A percentile compares a stretch with the other conserved stretches of the same genome.
phyloP scores from a whole-genome alignment of 1,140 invertebrate species.

The Antheraea mylitta region DNA sequence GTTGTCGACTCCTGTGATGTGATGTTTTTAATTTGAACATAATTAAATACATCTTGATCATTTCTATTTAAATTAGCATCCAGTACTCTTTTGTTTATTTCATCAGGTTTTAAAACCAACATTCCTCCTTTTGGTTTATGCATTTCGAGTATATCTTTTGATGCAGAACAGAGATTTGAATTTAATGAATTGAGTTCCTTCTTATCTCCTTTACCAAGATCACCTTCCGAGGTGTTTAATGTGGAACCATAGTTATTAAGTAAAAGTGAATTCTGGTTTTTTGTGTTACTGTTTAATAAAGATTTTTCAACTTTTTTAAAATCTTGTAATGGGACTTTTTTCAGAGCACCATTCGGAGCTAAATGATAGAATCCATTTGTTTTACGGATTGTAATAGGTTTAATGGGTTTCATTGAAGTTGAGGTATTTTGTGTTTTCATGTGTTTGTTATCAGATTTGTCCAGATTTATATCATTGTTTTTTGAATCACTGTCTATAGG shows the following conservation, averaged over 20 bases:
- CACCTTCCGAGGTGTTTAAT: neutral
- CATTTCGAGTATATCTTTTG: neutral
- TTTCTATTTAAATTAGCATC: constrained; percentile 13
- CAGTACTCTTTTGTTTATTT: constrained; percentile 61
- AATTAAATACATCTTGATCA: too few relatives aligned
- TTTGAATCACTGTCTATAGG: constrained; percentile 8
- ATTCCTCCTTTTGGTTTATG: constrained; percentile 35
- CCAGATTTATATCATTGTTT: neutral
- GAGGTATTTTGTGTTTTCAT: neutral
- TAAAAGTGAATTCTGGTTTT: neutral
- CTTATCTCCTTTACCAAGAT: neutral
- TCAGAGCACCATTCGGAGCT: constrained; percentile 33
- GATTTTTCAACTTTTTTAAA: neutral
- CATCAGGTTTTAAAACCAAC: constrained; percentile 67
- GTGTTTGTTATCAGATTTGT: neutral
- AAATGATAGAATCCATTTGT: constrained; percentile 52
- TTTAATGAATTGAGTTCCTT: neutral
- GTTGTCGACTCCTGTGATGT: neutral
- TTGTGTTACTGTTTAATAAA: neutral
- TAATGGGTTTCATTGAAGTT: neutral
- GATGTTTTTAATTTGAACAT: too few relatives aligned
- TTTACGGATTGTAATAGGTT: constrained; percentile 26
- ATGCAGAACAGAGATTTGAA: neutral
- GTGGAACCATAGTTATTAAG: neutral
- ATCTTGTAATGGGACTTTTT: constrained; percentile 28